A percentile compares a stretch with the other conserved stretches of the same genome.
These are phyloP conservation scores for Biston stratarius DNA, from an alignment of 2,888 invertebrate species.

Conservation along the genomic window DNA sequence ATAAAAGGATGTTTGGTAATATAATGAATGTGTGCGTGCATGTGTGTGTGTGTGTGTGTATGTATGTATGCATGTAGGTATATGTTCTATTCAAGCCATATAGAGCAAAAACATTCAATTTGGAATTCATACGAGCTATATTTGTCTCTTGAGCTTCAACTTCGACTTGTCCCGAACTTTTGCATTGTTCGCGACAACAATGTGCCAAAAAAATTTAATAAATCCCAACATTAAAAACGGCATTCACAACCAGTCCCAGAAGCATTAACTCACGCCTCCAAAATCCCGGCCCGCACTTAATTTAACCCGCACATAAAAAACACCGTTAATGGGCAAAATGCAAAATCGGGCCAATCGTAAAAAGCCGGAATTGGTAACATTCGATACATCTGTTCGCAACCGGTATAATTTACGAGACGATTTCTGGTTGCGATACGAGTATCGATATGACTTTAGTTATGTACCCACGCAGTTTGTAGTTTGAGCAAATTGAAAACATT, in stretches of 20 bases:
- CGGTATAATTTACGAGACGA: constrained; percentile 59
- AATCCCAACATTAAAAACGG: constrained; percentile 29
- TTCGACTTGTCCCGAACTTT: background rate
- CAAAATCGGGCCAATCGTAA: constrained; percentile 56
- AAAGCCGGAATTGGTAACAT: constrained; percentile 56
- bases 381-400: constrained; percentile 63
- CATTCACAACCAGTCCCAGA: constrained; percentile 26
- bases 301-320: constrained; percentile 34
- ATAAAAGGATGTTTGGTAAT: no score
- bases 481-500: constrained; percentile 23
- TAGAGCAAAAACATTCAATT: background rate
- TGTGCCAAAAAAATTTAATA: constrained; percentile 17
- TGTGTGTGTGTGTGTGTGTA: no score
- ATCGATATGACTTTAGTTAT: constrained; percentile 8
- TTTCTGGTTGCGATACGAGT: constrained; percentile 41
- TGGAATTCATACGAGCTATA: background rate
- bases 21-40: no score
- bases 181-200: constrained; percentile 1
- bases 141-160: background rate
- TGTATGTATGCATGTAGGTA: no score
- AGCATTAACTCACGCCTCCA: constrained; percentile 28
- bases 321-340: constrained; percentile 46
- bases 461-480: constrained; percentile 8
- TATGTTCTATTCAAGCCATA: no score
- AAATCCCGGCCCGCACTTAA: constrained; percentile 35